Percentiles rank a stretch among this genome's conserved stretches.
Evolutionary conservation across 53 echinoderm and acorn worm species (phyloP).

Genomic region (Henricia sp.): DNA sequence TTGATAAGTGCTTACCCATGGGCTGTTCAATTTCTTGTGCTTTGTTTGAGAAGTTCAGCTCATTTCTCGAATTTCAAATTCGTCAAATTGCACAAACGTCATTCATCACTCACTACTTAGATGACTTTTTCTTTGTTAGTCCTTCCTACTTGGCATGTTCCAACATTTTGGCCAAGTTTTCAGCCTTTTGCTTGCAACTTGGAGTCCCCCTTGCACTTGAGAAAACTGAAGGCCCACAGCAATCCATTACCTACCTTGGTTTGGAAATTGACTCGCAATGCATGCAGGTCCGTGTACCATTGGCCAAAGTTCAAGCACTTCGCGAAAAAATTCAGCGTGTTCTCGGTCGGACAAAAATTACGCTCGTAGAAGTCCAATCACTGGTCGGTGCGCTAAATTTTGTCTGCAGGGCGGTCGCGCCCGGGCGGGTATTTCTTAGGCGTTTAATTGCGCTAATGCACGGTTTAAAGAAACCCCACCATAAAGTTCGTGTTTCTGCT

Average conservation of each 20-base stretch:
- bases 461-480: neutral
- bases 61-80: neutral
- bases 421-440: conserved; percentile 17
- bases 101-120: neutral
- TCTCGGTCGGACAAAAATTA: neutral
- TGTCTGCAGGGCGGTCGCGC: conserved; percentile 25
- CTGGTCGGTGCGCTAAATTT: conserved; percentile 8
- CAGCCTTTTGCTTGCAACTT: neutral
- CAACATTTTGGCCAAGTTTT: neutral
- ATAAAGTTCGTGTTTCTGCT: conserved; percentile 9
- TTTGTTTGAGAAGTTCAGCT: conserved; percentile 13
- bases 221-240: conserved; percentile 15
- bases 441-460: conserved; percentile 9
- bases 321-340: neutral
- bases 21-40: neutral
- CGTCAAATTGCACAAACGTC: neutral
- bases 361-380: neutral
- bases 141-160: neutral
- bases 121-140: conserved; percentile 4
- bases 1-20: neutral
- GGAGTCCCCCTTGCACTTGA: neutral
- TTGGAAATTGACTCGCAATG: neutral
- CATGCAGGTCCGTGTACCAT: neutral
- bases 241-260: conserved; percentile 1
- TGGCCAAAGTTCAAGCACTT: neutral